A percentile compares a stretch with the other conserved stretches of the same genome.
These are phyloP conservation scores for Lapara coniferarum DNA, from an alignment of 2,888 invertebrate genomes.

Conservation along the genomic window DNA sequence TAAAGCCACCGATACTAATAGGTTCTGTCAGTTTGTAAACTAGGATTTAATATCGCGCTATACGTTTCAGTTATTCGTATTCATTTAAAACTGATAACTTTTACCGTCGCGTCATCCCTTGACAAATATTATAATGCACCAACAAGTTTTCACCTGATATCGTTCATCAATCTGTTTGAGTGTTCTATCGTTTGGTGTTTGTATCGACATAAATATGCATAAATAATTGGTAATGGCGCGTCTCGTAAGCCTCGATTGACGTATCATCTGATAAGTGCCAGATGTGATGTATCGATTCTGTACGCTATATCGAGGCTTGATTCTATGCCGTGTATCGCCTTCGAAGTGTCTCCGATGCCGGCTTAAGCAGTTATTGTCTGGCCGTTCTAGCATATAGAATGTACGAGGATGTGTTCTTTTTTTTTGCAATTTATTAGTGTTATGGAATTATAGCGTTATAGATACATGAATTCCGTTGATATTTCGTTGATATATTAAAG, in stretches of 20 bases:
- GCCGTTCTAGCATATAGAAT: conserved; percentile 13
- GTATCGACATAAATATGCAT: conserved; percentile 49
- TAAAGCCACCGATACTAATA: conserved; percentile 1
- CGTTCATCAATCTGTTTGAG: conserved; percentile 25
- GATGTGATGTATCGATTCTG: conserved; percentile 53
- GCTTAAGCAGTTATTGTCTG: not conserved
- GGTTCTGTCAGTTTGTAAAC: conserved; percentile 2
- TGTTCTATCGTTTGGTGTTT: conserved; percentile 30
- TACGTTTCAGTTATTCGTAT: not conserved
- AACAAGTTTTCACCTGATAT: conserved; percentile 24
- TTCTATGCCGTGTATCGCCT: not conserved
- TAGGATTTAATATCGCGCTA: not conserved
- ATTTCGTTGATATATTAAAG: too few species aligned
- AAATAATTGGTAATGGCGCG: conserved; percentile 48
- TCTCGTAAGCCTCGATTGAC: conserved; percentile 48
- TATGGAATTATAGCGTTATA: too few species aligned
- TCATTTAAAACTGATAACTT: conserved; percentile 13
- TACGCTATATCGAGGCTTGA: conserved; percentile 35
- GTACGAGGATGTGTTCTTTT: too few species aligned
- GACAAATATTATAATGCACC: conserved; percentile 5
- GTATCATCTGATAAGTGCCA: conserved; percentile 48
- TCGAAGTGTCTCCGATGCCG: not conserved
- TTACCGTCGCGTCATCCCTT: not conserved
- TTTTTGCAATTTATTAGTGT: too few species aligned
- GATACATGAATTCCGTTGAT: too few species aligned